Base-by-base conservation (phyloP, 1,140 invertebrate genomes). In the Probaryconus sp. region DNA sequence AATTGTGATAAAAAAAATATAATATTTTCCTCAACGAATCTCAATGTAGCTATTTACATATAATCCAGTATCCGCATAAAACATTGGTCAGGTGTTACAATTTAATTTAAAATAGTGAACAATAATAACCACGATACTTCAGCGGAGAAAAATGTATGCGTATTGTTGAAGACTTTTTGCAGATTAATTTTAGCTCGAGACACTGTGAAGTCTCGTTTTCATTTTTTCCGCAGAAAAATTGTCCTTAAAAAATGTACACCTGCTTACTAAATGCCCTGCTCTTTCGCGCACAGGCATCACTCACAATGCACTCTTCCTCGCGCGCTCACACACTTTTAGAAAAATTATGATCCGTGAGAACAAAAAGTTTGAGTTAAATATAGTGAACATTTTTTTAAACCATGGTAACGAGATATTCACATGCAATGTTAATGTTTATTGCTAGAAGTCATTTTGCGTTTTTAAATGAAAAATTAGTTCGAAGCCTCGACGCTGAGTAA, bases 181-280 rank as follows among this genome's bases (percentile, higher is more conserved):
- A 60, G 53, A 69, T 69, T 69, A 69, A 51, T 60, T 21, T 28
- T 10, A 30, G n/a, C n/a, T 38, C 30, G 31, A 60, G 45, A 26
- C 35, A 43, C 33, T 28, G 43, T 26, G 37, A 64, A 53, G 33
- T 68, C 35, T 45, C 47, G 37, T 60, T 51, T 51, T 45, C 60
- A 45, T 64, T 37, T 45, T 68, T 67, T 35, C 11, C 18, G 35
- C 9, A 43, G 48, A 53, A 55, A 69, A 55, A 69, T 53, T 61
- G 47, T 61, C 56, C 40, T 69, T 69, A 61, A 69, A n/a, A 69
- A 69, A 69, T 61, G 48, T 55, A 69, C 65, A 69, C 55, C 65
- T 61, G 48, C 53, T 45, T 43, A 45, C 65, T 60, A 69, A 69
- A 69, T 47, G 40, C 55, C 48, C 16, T 13, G 28, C 35, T 42